Conservation (phyloP, 2,113 vertebrate genomes). For the Vanacampus margaritifer region DNA sequence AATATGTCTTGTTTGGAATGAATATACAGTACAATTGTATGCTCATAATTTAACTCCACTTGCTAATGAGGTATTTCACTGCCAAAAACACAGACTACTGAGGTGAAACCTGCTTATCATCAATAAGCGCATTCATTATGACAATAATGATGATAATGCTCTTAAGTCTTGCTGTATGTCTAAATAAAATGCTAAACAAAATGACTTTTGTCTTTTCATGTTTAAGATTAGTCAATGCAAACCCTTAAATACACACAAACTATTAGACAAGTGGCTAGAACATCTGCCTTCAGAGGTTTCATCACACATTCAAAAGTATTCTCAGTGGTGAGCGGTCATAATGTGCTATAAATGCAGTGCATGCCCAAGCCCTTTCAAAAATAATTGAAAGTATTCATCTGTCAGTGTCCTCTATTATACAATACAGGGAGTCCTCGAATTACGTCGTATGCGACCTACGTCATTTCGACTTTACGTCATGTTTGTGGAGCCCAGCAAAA, state of each 20-base stretch:
- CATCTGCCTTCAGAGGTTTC: too few relatives aligned
- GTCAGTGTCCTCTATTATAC: too few relatives aligned
- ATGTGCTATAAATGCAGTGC: too few relatives aligned
- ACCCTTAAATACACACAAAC: neutral
- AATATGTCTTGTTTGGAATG: conserved; percentile 34
- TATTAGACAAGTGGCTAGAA: too few relatives aligned
- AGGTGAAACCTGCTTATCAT: conserved; percentile 20
- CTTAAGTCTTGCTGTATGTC: conserved; percentile 39
- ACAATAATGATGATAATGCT: conserved; percentile 13
- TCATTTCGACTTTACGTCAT: too few relatives aligned
- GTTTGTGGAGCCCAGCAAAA: too few relatives aligned
- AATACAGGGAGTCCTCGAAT: too few relatives aligned
- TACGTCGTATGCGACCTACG: too few relatives aligned
- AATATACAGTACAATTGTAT: conserved; percentile 19
- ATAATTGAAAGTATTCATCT: too few relatives aligned
- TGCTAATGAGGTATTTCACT: conserved; percentile 43
- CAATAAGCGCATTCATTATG: conserved; percentile 7
- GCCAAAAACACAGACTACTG: conserved; percentile 47
- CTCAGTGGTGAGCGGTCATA: too few relatives aligned
- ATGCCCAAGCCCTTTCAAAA: too few relatives aligned
- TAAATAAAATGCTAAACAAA: conserved; percentile 41
- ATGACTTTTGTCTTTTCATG: conserved; percentile 7
- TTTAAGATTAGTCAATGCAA: neutral
- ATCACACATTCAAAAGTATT: too few relatives aligned
- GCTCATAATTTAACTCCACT: conserved; percentile 28